Evolutionary conservation across 2,113 vertebrate species (phyloP).

Genomic region (Taxidea taxus): DNA sequence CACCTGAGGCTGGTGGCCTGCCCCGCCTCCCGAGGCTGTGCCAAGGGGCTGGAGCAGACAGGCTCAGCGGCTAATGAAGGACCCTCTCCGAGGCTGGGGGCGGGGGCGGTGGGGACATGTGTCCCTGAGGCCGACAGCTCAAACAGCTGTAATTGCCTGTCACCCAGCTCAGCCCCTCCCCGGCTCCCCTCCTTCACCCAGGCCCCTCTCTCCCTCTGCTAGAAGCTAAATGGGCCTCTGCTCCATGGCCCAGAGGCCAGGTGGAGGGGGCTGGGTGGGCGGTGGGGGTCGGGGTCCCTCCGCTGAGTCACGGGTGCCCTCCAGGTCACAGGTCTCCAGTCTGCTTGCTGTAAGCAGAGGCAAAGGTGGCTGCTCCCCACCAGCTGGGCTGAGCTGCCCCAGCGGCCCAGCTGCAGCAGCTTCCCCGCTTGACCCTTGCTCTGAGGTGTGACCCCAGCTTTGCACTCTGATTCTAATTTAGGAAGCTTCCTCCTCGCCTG

Average conservation of each 20-base stretch:
- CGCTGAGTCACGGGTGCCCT: neutral
- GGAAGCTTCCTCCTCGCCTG: neutral
- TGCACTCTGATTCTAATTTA: slow-evolving; percentile 46
- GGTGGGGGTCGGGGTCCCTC: neutral
- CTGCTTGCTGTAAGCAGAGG: slow-evolving; percentile 44
- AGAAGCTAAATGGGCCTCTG: neutral
- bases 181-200: neutral
- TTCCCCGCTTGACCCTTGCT: neutral
- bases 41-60: neutral
- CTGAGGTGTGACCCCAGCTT: slow-evolving; percentile 52
- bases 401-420: fast-evolving
- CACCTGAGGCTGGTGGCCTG: neutral
- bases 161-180: neutral
- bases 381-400: neutral
- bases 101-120: too few relatives aligned
- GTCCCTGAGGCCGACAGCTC: neutral
- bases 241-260: neutral
- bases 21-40: neutral
- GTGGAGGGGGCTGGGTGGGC: fast-evolving
- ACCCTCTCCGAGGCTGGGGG: neutral
- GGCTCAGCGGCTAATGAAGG: neutral
- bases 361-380: neutral
- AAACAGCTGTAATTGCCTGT: neutral
- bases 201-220: neutral
- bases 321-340: neutral